Conservation (phyloP, 2,797 vertebrate genomes). For the Echeneis naucrates region DNA sequence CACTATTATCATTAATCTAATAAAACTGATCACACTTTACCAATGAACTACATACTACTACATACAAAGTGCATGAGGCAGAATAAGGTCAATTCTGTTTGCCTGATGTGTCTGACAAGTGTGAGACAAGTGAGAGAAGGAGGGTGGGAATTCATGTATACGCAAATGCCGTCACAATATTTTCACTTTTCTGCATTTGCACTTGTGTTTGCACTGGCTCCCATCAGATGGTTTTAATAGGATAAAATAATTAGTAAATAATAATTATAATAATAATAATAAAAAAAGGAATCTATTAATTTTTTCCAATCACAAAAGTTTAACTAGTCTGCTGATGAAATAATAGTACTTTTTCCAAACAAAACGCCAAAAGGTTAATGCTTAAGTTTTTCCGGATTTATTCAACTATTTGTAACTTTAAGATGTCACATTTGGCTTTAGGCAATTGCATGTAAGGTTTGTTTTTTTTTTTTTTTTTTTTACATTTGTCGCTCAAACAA, state of each 20-base stretch:
- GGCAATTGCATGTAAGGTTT: neutral
- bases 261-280: too few relatives aligned
- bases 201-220: neutral
- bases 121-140: slow-evolving; percentile 6
- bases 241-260: too few relatives aligned
- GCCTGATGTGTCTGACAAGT: neutral
- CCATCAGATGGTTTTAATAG: neutral
- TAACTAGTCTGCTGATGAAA: too few relatives aligned
- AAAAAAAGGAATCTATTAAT: too few relatives aligned
- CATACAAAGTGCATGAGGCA: too few relatives aligned
- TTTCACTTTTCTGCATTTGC: neutral
- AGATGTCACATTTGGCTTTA: neutral
- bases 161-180: neutral
- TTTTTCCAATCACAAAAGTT: too few relatives aligned
- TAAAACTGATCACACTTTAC: neutral
- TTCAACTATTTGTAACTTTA: neutral
- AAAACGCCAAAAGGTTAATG: neutral
- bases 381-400: neutral
- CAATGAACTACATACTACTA: too few relatives aligned
- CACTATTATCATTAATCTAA: neutral
- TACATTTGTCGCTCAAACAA: neutral
- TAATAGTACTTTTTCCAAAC: neutral
- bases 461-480: neutral
- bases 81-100: neutral
- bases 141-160: slow-evolving; percentile 20